Evolutionary conservation across 2,113 vertebrate genomes (phyloP).

Genomic region (Apteryx mantelli): DNA sequence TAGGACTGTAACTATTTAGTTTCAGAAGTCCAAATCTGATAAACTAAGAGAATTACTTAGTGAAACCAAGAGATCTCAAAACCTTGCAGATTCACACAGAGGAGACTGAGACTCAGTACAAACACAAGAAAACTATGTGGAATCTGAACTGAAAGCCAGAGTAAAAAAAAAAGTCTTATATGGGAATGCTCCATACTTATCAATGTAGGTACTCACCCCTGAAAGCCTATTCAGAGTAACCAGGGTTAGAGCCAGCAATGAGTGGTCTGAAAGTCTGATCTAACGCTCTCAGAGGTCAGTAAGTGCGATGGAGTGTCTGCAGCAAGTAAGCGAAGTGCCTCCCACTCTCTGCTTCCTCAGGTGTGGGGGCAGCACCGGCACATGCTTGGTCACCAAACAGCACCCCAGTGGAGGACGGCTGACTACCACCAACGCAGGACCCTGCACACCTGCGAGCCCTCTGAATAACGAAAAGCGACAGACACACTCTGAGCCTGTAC

Average conservation of each 20-base stretch:
- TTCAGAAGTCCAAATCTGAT: background rate
- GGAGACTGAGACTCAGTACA: background rate
- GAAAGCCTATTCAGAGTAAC: background rate
- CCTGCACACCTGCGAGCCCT: background rate
- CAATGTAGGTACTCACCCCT: background rate
- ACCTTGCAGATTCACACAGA: background rate
- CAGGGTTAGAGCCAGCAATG: background rate
- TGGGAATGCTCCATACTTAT: background rate
- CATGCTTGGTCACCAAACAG: fast-evolving
- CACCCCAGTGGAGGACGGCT: background rate
- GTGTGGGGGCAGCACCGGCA: fast-evolving
- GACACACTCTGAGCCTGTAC: background rate
- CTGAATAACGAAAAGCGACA: fast-evolving
- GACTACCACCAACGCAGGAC: too few species aligned
- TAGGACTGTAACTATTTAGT: background rate
- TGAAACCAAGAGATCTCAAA: background rate
- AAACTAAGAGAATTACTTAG: background rate
- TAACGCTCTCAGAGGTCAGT: background rate
- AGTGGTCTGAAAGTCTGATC: background rate
- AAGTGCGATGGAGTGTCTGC: background rate
- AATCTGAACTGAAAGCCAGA: background rate
- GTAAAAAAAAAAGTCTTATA: background rate
- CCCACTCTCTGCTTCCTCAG: too few species aligned
- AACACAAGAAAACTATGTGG: background rate
- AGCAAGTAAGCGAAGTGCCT: background rate